Evolutionary conservation across 2,888 invertebrate genomes (phyloP).

Genomic region (Tillus elongatus): DNA sequence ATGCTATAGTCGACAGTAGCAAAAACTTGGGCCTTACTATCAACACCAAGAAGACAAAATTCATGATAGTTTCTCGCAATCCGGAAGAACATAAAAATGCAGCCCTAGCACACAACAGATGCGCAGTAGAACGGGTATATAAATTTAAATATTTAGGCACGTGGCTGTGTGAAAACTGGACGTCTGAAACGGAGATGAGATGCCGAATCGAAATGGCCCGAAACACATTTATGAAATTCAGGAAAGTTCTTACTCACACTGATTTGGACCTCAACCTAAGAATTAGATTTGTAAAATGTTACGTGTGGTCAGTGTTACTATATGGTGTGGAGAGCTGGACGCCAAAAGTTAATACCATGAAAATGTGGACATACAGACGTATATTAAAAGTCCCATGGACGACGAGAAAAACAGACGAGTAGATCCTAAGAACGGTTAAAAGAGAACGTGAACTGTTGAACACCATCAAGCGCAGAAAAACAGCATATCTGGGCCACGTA

Average conservation of each 20-base stretch:
- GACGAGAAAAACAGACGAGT: not conserved
- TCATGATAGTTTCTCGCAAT: not conserved
- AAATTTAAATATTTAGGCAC: conserved; percentile 2
- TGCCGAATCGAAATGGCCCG: conserved; percentile 9
- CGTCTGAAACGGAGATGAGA: conserved; percentile 10
- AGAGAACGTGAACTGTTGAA: no score
- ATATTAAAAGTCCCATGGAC: conserved; percentile 2
- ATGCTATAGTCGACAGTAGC: conserved; percentile 4
- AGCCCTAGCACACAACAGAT: conserved; percentile 1
- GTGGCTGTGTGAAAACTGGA: conserved; percentile 11
- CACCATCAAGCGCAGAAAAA: no score
- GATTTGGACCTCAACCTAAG: conserved; percentile 10
- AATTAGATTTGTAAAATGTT: conserved; percentile 7
- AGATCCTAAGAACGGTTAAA: no score
- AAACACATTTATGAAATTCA: conserved; percentile 6
- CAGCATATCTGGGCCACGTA: no score
- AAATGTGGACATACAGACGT: conserved; percentile 3
- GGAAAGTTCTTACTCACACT: conserved; percentile 6
- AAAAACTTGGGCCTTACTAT: conserved; percentile 5
- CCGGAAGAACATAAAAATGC: conserved; percentile 2
- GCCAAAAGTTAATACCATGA: conserved; percentile 1
- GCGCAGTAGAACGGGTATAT: not conserved
- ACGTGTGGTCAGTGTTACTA: conserved; percentile 8
- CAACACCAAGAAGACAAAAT: conserved; percentile 6
- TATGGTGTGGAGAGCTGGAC: conserved; percentile 9